Percentiles rank a stretch among this genome's conserved stretches.
phyloP scores from a whole-genome alignment of 2,113 vertebrate species.

The Heterocephalus glaber region DNA sequence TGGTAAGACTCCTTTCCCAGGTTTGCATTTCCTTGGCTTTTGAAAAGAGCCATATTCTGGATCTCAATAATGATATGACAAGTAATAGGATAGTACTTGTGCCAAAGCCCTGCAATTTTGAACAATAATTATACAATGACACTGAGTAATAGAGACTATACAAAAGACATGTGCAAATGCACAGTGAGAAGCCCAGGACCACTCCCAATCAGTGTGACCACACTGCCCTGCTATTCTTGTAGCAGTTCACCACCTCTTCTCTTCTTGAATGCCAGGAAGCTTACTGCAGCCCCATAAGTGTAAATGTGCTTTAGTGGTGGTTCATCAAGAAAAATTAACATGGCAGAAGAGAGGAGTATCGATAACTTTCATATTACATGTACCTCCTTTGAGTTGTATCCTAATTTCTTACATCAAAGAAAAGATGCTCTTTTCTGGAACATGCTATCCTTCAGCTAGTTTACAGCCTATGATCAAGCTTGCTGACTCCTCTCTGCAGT shows the following conservation, averaged over 20 bases:
- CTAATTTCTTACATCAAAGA: background rate
- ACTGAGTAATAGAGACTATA: background rate
- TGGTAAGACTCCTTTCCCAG: background rate
- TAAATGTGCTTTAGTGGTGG: background rate
- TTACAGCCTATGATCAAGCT: rapidly evolving
- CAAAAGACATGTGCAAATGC: background rate
- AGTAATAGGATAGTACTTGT: background rate
- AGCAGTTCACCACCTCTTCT: background rate
- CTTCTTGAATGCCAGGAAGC: background rate
- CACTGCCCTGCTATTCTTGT: background rate
- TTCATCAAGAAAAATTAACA: background rate
- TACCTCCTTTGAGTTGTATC: background rate
- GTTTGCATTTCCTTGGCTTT: background rate
- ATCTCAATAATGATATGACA: background rate
- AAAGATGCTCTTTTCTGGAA: background rate
- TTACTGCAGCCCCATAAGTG: background rate
- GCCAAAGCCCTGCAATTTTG: background rate
- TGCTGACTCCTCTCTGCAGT: background rate
- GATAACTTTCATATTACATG: background rate
- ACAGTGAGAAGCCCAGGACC: rapidly evolving
- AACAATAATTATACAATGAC: background rate
- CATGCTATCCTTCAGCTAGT: background rate
- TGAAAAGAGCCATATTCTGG: background rate
- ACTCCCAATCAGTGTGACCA: background rate
- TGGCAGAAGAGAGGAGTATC: background rate